Conservation (phyloP, 2,797 vertebrate species). For the Pipistrellus pipistrellus region DNA sequence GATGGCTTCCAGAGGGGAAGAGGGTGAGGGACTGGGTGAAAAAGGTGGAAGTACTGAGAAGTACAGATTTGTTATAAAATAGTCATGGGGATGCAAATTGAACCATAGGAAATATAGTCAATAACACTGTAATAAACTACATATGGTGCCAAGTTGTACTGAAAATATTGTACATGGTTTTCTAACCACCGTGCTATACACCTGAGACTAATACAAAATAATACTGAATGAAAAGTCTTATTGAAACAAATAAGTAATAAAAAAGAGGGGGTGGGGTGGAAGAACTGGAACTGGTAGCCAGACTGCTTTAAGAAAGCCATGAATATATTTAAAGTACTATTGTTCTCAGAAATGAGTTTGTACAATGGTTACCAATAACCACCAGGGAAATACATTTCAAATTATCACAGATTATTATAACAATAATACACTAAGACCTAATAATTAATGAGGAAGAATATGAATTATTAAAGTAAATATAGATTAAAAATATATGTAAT, state of each 20-base stretch:
- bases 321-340: not conserved
- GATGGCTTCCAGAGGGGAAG: not conserved
- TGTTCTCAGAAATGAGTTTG: not conserved
- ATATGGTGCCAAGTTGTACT: not conserved
- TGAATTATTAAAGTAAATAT: not conserved
- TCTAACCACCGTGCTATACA: not conserved
- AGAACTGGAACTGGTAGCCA: not conserved
- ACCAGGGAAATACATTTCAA: constrained; percentile 30
- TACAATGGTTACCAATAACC: constrained; percentile 33
- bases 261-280: not conserved
- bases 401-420: constrained; percentile 47
- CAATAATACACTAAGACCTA: constrained; percentile 11
- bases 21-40: not conserved
- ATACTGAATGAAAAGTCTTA: not conserved
- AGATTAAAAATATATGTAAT: not conserved
- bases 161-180: not conserved
- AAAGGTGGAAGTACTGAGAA: not conserved
- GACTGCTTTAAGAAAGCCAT: not conserved
- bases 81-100: not conserved
- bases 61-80: not conserved
- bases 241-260: not conserved
- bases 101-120: not conserved
- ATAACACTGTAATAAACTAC: not conserved
- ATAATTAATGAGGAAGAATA: constrained; percentile 27
- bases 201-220: not conserved